phyloP scores from a whole-genome alignment of 2,113 vertebrate species.

The Conger conger region DNA sequence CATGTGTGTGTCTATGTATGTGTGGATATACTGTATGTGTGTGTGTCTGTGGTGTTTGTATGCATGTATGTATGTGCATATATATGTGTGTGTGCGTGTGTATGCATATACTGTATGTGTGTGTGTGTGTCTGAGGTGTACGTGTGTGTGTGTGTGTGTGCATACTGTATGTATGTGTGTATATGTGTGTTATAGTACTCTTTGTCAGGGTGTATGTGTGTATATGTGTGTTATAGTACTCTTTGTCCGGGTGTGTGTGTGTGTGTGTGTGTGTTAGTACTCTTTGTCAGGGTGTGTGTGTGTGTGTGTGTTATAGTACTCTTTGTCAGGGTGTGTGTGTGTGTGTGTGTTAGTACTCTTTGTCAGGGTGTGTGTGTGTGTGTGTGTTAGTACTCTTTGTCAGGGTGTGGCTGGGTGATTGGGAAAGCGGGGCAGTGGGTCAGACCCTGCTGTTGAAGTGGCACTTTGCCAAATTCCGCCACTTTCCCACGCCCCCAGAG shows the following conservation, averaged over 20 bases:
- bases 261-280: too few relatives aligned
- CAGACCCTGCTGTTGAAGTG: not conserved
- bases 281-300: too few relatives aligned
- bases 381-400: not conserved
- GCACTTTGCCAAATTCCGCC: not conserved
- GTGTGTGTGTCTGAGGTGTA: not conserved
- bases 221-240: too few relatives aligned
- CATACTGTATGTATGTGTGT: not conserved
- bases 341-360: not conserved
- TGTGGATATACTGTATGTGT: slow-evolving; percentile 16
- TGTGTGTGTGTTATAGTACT: too few relatives aligned
- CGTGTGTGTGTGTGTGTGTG: not conserved
- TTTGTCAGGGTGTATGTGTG: not conserved
- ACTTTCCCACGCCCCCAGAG: not conserved
- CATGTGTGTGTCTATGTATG: too few relatives aligned
- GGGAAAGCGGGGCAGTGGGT: not conserved
- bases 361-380: not conserved
- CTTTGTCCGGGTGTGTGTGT: too few relatives aligned
- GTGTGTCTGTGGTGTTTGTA: not conserved
- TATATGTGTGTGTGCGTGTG: not conserved
- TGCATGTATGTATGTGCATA: not conserved
- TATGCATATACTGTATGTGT: not conserved
- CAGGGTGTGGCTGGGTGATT: not conserved
- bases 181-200: too few relatives aligned
- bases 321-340: not conserved